Evolutionary conservation across 1,140 invertebrate species (phyloP), one percentile per base, ranked within the genome.

Genomic region (Cotesia typhae): DNA sequence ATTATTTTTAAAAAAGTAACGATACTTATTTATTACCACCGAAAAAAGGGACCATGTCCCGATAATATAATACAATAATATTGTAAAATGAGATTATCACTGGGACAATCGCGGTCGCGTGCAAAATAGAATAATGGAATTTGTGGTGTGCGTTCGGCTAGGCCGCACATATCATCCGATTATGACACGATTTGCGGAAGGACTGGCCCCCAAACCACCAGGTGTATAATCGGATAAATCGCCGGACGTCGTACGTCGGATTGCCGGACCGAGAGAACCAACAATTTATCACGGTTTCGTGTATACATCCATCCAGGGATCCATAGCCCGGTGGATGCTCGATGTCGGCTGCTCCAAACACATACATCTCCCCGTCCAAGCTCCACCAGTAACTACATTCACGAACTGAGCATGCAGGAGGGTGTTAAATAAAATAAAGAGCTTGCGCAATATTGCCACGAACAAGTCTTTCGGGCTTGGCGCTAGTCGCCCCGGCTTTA

Each of bases 101-200:
- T 35, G 35, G 64, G 64, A 66, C 12, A 66, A 71, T 71, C 53
- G 63, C 55, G 70, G 51, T 63, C 14, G 60, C 14, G 37, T 65
- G 51, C 47, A 52, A 71, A 71, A 71, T 71, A 52, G 60, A 71
- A 61, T 71, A 71, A 71, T 66, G 70, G 61, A 71, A 71, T 71
- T 71, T 61, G 70, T 59, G 70, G 70, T 71, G 52, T 52, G 69
- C 47, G 52, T 52, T 53, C 60, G 69, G 63, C 36, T 52, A 64
- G 35, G 12, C 51, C 66, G 63, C 52, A 64, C 70, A 71, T 71
- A 71, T 71, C 70, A 71, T 71, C 70, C 70, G 70, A 71, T 71
- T 71, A 71, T 71, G 70, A 65, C 70, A 64, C 60, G 70, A 71
- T 71, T 71, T 71, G 70, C 70, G 70, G 70, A 71, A 71, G 70